phyloP scores from a whole-genome alignment of 92 coral and sea anemone species.

The Parazoanthus darwini region DNA sequence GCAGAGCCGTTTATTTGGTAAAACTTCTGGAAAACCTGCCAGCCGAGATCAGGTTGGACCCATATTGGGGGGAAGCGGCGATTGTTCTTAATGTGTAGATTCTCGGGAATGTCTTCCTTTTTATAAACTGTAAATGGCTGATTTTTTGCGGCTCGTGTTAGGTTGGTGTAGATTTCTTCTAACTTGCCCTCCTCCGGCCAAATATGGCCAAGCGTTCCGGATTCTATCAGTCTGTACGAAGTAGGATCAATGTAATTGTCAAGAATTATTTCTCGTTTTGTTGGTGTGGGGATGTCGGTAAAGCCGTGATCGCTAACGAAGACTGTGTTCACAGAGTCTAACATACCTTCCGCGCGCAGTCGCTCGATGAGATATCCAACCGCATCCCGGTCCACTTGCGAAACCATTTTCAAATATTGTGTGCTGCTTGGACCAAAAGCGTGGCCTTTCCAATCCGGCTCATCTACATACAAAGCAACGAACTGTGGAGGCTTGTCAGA shows the following conservation, averaged over 20 bases:
- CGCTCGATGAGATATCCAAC: slow-evolving; percentile 61
- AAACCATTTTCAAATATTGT: slow-evolving; percentile 48
- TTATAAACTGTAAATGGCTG: slow-evolving; percentile 55
- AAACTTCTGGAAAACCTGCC: slow-evolving; percentile 54
- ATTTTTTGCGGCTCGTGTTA: slow-evolving; percentile 23
- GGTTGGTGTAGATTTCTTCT: slow-evolving; percentile 55
- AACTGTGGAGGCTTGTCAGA: slow-evolving; percentile 64
- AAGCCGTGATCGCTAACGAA: slow-evolving; percentile 80
- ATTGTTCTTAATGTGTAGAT: slow-evolving; percentile 81
- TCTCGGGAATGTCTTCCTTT: slow-evolving; percentile 73
- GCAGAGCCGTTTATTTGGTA: slow-evolving; percentile 41
- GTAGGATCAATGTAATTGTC: slow-evolving; percentile 41
- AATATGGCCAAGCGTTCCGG: slow-evolving; percentile 40
- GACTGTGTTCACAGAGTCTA: slow-evolving; percentile 69
- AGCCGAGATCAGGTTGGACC: slow-evolving; percentile 72
- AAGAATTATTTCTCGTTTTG: slow-evolving; percentile 12
- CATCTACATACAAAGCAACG: slow-evolving; percentile 60
- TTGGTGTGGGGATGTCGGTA: slow-evolving; percentile 41
- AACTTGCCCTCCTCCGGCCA: slow-evolving; percentile 64
- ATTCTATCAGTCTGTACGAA: slow-evolving; percentile 40
- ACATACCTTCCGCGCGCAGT: slow-evolving; percentile 49
- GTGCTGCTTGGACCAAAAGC: slow-evolving; percentile 49
- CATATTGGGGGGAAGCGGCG: slow-evolving; percentile 88
- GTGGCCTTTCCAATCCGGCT: slow-evolving; percentile 76
- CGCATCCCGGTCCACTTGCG: slow-evolving; percentile 59